These are phyloP conservation scores for Caerostris extrusa DNA, from an alignment of 1,140 invertebrate genomes.

Conservation along the genomic window DNA sequence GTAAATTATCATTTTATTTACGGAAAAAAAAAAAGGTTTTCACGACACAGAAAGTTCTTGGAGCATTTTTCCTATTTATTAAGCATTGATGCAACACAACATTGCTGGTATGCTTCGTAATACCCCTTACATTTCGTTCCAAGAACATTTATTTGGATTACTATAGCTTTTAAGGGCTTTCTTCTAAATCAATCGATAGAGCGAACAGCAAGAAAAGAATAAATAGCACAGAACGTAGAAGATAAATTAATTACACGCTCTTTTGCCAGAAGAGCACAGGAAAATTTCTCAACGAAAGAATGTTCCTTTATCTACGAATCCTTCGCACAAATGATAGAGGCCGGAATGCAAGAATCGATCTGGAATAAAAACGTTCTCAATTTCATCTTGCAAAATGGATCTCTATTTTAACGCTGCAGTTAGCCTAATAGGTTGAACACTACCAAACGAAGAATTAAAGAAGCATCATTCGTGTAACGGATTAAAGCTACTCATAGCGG, in stretches of 20 bases:
- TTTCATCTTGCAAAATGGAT: slow-evolving; percentile 2
- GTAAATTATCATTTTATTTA: not conserved
- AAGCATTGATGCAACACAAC: not conserved
- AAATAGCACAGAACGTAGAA: not conserved
- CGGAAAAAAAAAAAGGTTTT: not conserved
- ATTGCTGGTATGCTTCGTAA: not conserved
- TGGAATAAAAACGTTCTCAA: not conserved
- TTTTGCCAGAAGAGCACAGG: not conserved
- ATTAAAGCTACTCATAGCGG: not conserved
- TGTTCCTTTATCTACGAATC: not conserved
- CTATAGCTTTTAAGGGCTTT: not conserved
- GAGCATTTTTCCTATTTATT: not conserved
- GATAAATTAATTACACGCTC: not conserved
- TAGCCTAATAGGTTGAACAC: slow-evolving; percentile 26
- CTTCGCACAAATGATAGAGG: not conserved
- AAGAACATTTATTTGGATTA: not conserved
- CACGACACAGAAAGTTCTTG: not conserved
- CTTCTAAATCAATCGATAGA: not conserved
- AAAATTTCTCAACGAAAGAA: not conserved
- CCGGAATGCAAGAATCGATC: not conserved
- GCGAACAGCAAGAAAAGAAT: not conserved
- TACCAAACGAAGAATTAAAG: slow-evolving; percentile 46
- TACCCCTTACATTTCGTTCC: not conserved
- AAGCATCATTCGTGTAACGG: slow-evolving; percentile 36
- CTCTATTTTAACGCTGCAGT: slow-evolving; percentile 39